Base-by-base conservation (phyloP, 2,797 vertebrate species). In the Vipera ursinii region DNA sequence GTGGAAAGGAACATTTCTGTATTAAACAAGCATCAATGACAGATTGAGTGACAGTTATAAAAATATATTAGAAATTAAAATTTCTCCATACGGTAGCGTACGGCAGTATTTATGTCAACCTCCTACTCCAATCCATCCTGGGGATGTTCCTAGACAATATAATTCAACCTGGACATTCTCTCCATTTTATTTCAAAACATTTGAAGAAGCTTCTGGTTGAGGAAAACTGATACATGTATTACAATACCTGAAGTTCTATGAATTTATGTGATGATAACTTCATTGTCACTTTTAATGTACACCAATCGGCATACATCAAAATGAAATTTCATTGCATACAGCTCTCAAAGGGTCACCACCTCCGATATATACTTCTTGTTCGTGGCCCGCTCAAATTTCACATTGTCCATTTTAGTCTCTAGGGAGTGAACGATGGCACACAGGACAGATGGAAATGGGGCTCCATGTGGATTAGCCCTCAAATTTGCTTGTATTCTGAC, bases 61-160 rank as follows among this genome's bases (percentile, higher is more conserved):
- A 96, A 95, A 95, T 89, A 95, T 57, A 28, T 96, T 95, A 93
- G 93, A 93, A 95, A 95, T 92, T 0, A 26, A 96, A 96, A 90
- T 53, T 85, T 61, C 9, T 38, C 48, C 73, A 24, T 10, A 82
- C 73, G 24, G 38, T 20, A 82, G 73, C 9, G 9, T 82, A 48
- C 38, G 5, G 38, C 22, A 48, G 38, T 24, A 24, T 82, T 48
- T 48, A 48, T 2, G 20, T 82, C 73, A 82, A 24, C 0, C 2
- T 82, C 38, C 38, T 12, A 82, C 8, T 82, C 73, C 73, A 48
- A 24, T 8, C 38, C 20, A 82, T 82, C 38, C 73, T 82, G 73
- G 3, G 3, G 8, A 22, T 82, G 17, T 82, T 82, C 38, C 20
- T 38, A 22, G 20, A 10, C 17, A 78, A 32, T 69, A 32, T 32